Conservation (phyloP, 1,140 invertebrate genomes). For the Drosophila ogumai region DNA sequence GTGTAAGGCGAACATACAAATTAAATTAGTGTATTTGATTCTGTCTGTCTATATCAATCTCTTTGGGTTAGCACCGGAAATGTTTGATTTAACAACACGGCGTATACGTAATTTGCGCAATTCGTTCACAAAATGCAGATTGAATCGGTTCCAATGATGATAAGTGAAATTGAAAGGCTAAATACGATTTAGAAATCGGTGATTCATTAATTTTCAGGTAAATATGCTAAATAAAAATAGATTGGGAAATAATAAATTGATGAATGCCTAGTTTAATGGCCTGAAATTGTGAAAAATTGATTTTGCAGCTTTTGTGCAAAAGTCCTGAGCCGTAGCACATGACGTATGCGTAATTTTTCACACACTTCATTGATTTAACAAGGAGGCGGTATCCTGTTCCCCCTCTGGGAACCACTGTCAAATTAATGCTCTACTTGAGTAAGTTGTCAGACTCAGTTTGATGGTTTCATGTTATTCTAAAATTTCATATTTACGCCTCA, state of each 20-base stretch:
- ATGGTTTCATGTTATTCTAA: constrained; percentile 28
- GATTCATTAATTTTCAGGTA: constrained; percentile 6
- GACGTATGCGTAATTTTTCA: constrained; percentile 36
- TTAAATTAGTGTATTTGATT: constrained; percentile 18
- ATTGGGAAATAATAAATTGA: not conserved
- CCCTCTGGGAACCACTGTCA: not conserved
- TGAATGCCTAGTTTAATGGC: not conserved
- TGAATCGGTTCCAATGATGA: constrained; percentile 22
- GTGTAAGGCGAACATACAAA: constrained; percentile 1
- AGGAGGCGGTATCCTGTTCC: constrained; percentile 5
- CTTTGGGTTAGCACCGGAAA: constrained; percentile 34
- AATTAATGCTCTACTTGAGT: constrained; percentile 19
- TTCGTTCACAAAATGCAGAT: constrained; percentile 27
- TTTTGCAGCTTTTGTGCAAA: not conserved
- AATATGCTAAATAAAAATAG: not conserved
- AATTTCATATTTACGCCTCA: constrained; percentile 43
- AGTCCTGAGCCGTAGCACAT: constrained; percentile 11
- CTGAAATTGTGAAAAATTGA: constrained; percentile 2
- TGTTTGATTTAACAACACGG: constrained; percentile 24
- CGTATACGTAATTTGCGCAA: constrained; percentile 43
- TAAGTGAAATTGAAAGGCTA: constrained; percentile 30
- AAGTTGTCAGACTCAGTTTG: constrained; percentile 27
- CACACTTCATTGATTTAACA: constrained; percentile 50
- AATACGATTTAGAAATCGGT: constrained; percentile 5
- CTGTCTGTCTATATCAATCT: constrained; percentile 24